Evolutionary conservation across 2,797 vertebrate genomes (phyloP), one percentile per base, ranked within the genome.

Genomic region (Limnodromus scolopaceus): DNA sequence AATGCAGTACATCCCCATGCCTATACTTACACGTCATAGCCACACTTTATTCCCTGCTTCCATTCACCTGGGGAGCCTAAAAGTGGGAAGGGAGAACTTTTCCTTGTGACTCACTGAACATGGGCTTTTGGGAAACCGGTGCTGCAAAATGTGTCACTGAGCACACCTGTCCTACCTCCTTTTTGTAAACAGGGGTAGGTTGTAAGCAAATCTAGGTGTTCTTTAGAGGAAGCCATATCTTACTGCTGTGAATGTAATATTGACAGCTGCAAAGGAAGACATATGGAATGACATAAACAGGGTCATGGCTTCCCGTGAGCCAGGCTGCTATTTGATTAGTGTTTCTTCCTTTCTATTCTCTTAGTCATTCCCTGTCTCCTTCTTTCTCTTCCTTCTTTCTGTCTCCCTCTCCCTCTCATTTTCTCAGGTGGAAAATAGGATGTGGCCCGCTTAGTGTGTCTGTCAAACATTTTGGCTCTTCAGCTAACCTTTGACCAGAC

Each of bases 391-490:
- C 39, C 18, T 27, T 71, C 74, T 87, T 89, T 48, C 48, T 70
- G 34, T 65, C 36, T 66, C 43, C 16, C 27, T 80, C 45, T 81
- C 23, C 57, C n/a, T 89, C 88, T 87, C 9, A 0, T 32, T 92
- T 82, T 96, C 60, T 89, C 87, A 87, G 84, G 54, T 95, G 80
- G 68, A 83, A 95, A 93, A 92, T 90, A 78, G 61, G 84, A 96
- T 74, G 19, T 72, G 75, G 39, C 54, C 84, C 72, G 48, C 85
- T 94, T 69, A 66, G 54, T 49, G 38, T 75, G 25, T 55, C 86
- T 83, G 70, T 96, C 89, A 96, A 94, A 88, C 81, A 86, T 95
- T 90, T 92, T 93, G 87, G 93, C 63, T 89, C 65, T 89, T 87
- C 25, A 92, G 91, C 75, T 96, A 92, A 94, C 93, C 87, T 86